Evolutionary conservation across 2,888 invertebrate genomes (phyloP), one percentile per base, ranked within the genome.

Genomic region (Aspidiotus rigidus): DNA sequence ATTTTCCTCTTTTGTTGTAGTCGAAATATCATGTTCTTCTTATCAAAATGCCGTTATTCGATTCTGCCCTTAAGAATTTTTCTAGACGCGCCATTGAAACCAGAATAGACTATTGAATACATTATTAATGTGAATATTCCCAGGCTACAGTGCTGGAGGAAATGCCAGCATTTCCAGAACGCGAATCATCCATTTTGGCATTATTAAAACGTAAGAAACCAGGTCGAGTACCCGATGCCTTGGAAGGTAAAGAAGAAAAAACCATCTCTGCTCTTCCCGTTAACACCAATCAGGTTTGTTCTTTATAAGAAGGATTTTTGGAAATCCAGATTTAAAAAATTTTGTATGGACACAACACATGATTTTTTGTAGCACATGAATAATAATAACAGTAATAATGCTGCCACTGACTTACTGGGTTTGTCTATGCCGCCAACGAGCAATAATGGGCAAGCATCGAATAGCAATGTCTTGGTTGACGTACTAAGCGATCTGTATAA

Each of bases 91-190:
- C 28, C 28, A 28, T 5, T 28, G 28, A 28, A 28, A 28, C 28
- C 28, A 28, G 5, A 28, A 28, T 5, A 28, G 28, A 28, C 28
- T 28, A 3, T 28, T 49, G n/a, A 3, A 49, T 11, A n/a, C n/a
- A 49, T n/a, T 49, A 49, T 13, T 49, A 3, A 2, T 11, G n/a
- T 70, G 56, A 59, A 9, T 54, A 49, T 59, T 72, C 73, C 6
- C 74, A 85, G 83, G 97, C 97, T 39, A 98, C 97, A 64, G 97
- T 98, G 64, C 81, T 99, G 74, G 99, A 99, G 83, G 99, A 99
- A 82, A 99, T 99, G 99, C 99, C 99, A 72, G 97, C 98, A 64
- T 99, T 98, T 81, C 96, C 99, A 7, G 99, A 99, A 80, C 84
- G 98, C 74, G 97, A 97, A 80, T 97, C 96, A 72, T 96, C 96